Conservation (phyloP, 2,797 vertebrate genomes). For the Gymnothorax reevesii region DNA sequence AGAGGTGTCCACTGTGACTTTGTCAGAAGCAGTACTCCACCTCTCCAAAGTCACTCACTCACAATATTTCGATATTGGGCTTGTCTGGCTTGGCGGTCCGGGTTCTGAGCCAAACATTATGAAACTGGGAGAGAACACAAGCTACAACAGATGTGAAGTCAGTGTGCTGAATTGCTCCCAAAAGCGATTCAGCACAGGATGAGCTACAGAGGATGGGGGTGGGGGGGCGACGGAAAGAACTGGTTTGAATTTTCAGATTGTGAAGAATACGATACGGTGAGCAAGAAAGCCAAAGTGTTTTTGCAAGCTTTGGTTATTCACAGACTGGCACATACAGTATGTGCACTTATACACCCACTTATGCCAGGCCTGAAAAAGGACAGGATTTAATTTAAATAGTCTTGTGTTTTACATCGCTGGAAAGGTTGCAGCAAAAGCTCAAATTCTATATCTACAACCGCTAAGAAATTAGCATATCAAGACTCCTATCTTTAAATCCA, state of each 20-base stretch:
- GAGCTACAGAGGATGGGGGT: not conserved
- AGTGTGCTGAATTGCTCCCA: not conserved
- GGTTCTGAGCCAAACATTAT: not conserved
- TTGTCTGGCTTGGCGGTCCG: not conserved
- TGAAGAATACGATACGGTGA: not conserved
- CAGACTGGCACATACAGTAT: not conserved
- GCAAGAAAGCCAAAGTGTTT: not conserved
- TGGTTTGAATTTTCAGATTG: not conserved
- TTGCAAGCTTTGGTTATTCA: not conserved
- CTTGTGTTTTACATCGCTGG: slow-evolving; percentile 7
- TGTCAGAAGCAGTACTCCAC: no score
- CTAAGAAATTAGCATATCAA: not conserved
- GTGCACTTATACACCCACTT: slow-evolving; percentile 12
- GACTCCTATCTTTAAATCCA: not conserved
- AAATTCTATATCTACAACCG: not conserved
- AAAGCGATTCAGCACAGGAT: not conserved
- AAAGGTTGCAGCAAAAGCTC: not conserved
- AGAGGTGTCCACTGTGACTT: no score
- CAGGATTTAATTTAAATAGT: not conserved
- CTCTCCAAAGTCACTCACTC: not conserved
- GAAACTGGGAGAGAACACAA: not conserved
- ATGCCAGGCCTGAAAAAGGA: not conserved
- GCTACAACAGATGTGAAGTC: not conserved
- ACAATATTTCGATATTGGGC: not conserved
- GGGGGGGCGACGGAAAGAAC: not conserved